Conservation (phyloP, 2,113 vertebrate species). For the Panthera uncia region DNA sequence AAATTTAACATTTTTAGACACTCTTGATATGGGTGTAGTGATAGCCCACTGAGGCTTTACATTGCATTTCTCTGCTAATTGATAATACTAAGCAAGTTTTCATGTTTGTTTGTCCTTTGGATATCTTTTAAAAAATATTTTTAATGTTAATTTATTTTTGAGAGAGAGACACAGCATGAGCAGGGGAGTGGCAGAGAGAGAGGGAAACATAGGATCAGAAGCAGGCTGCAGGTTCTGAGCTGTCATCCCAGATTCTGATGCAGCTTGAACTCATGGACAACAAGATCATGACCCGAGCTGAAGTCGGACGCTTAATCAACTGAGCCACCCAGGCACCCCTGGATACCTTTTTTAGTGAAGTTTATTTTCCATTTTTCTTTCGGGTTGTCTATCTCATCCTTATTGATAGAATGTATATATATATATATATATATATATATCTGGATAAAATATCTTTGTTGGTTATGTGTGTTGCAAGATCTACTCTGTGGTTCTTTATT, state of each 20-base stretch:
- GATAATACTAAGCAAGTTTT: neutral
- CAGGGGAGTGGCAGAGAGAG: too few species aligned
- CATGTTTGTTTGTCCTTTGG: neutral
- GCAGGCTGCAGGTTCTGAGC: too few species aligned
- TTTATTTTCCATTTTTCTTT: neutral
- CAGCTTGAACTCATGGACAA: too few species aligned
- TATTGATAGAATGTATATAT: neutral
- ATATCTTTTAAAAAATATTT: neutral
- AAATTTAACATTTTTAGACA: neutral
- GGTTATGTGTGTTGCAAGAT: neutral
- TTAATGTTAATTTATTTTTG: too few species aligned
- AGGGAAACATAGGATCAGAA: too few species aligned
- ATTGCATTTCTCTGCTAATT: neutral
- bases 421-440: neutral
- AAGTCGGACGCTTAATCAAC: too few species aligned
- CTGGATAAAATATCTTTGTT: neutral
- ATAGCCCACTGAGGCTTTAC: neutral
- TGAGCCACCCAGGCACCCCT: neutral
- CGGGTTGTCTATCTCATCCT: neutral
- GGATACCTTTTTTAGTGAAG: neutral
- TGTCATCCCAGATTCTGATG: too few species aligned
- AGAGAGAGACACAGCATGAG: too few species aligned
- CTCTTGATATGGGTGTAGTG: neutral
- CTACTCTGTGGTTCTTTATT: neutral
- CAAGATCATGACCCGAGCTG: too few species aligned